These are phyloP conservation scores for Podarcis cretensis DNA, from an alignment of 2,113 vertebrate species.

Conservation along the genomic window DNA sequence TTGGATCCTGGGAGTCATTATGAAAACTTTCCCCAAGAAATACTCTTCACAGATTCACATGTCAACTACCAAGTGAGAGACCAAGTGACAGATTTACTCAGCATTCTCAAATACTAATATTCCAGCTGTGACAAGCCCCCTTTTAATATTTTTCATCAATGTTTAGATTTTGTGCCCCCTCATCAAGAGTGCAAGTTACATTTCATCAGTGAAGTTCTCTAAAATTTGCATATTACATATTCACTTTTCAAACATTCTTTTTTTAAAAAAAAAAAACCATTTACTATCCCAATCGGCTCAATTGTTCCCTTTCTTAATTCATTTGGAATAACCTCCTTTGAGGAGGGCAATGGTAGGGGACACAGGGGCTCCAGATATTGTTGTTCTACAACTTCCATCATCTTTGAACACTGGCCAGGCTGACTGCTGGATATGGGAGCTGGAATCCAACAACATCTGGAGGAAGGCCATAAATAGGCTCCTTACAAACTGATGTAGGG, in stretches of 20 bases:
- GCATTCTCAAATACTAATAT: neutral
- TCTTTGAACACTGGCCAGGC: no score
- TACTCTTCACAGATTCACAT: neutral
- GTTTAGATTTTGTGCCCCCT: neutral
- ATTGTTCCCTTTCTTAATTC: no score
- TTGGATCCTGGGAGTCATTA: neutral
- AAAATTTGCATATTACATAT: neutral
- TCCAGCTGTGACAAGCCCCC: neutral
- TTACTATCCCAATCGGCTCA: neutral
- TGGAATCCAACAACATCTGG: no score
- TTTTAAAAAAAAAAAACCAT: neutral
- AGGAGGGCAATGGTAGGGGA: no score
- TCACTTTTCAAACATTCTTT: neutral
- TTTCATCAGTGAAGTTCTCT: neutral
- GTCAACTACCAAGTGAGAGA: no score
- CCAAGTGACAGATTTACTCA: neutral
- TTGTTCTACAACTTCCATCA: no score
- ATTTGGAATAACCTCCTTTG: no score
- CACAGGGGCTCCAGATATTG: no score
- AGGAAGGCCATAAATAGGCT: no score
- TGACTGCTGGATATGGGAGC: no score
- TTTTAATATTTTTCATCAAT: neutral
- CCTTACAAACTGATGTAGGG: neutral
- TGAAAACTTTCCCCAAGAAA: neutral
- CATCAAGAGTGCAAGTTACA: neutral